Conservation (phyloP, 1,140 invertebrate genomes). For the Halictus rubicundus region DNA sequence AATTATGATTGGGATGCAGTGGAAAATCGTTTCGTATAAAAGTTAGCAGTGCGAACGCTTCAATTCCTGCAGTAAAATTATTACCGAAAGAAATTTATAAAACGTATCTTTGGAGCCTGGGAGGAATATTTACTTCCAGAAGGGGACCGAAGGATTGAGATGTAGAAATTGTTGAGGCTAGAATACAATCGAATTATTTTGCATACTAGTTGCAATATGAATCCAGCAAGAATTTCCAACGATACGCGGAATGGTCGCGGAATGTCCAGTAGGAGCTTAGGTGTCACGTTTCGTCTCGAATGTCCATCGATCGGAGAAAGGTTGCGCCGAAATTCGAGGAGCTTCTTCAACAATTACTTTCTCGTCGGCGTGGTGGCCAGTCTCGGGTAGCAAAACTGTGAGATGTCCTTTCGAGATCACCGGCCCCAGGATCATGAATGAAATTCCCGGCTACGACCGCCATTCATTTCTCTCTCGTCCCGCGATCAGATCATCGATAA, state of each 20-base stretch:
- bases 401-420: slow-evolving; percentile 70
- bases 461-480: slow-evolving; percentile 44
- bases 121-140: too few relatives aligned
- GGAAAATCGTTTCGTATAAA: too few relatives aligned
- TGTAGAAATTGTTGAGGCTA: too few relatives aligned
- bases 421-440: slow-evolving; percentile 66
- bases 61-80: too few relatives aligned
- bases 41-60: too few relatives aligned
- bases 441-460: slow-evolving; percentile 62
- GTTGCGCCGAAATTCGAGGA: slow-evolving; percentile 38
- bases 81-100: too few relatives aligned
- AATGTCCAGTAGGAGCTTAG: neutral
- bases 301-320: neutral
- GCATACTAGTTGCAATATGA: too few relatives aligned
- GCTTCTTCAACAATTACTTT: slow-evolving; percentile 63
- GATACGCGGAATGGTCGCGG: too few relatives aligned
- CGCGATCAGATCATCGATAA: slow-evolving; percentile 70
- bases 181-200: too few relatives aligned
- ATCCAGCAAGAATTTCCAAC: neutral
- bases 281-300: neutral
- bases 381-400: slow-evolving; percentile 16
- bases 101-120: too few relatives aligned
- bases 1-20: too few relatives aligned
- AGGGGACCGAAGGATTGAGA: too few relatives aligned
- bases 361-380: slow-evolving; percentile 47